Conservation (phyloP, 2,888 invertebrate species). For the Eudemis profundana region DNA sequence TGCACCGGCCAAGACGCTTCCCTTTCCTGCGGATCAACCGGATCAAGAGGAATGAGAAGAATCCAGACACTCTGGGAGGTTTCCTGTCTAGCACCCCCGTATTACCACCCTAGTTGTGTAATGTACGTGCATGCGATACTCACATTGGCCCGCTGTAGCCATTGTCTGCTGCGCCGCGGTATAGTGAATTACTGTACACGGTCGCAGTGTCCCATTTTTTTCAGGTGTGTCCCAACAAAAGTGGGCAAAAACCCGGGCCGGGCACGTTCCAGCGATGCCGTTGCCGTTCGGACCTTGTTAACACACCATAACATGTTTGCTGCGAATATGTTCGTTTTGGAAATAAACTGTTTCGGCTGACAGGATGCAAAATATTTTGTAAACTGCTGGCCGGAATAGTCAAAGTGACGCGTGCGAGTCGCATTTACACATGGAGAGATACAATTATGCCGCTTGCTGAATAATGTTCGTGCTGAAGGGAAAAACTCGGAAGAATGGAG, state of each 20-base stretch:
- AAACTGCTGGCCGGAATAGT: slow-evolving; percentile 16
- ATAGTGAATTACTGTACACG: slow-evolving; percentile 68
- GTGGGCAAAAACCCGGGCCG: slow-evolving; percentile 70
- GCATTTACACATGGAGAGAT: slow-evolving; percentile 16
- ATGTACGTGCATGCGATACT: too few species aligned
- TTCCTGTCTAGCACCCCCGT: too few species aligned
- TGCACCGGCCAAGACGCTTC: too few species aligned
- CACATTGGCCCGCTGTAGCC: not conserved
- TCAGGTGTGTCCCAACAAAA: slow-evolving; percentile 71
- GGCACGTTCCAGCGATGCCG: slow-evolving; percentile 60
- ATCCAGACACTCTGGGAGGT: too few species aligned
- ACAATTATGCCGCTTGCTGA: too few species aligned
- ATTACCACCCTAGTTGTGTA: too few species aligned
- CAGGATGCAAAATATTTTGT: slow-evolving; percentile 33
- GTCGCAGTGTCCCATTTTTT: slow-evolving; percentile 59
- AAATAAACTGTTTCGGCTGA: slow-evolving; percentile 33
- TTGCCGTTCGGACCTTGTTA: slow-evolving; percentile 71
- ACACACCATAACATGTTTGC: slow-evolving; percentile 66
- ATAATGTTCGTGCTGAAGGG: too few species aligned
- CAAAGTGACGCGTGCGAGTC: slow-evolving; percentile 17
- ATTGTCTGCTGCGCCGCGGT: slow-evolving; percentile 8
- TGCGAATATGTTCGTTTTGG: slow-evolving; percentile 48
- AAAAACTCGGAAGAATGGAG: too few species aligned
- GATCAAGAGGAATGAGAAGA: too few species aligned
- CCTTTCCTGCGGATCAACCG: too few species aligned